These are phyloP conservation scores for Syncerus caffer DNA, from an alignment of 2,797 vertebrate species.

Conservation along the genomic window DNA sequence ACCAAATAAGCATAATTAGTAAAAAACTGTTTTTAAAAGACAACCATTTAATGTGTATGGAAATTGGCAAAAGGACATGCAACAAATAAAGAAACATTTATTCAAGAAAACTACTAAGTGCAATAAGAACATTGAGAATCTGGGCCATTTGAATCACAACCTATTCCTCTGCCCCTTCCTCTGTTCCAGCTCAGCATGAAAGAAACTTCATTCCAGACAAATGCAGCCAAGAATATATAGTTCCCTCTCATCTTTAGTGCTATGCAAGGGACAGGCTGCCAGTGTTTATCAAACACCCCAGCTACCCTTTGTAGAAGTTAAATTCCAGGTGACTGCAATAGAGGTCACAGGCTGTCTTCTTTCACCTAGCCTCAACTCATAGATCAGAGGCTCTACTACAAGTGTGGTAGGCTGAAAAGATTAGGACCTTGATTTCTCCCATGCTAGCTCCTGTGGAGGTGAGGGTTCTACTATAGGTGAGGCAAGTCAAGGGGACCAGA, in stretches of 20 bases:
- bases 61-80: not conserved
- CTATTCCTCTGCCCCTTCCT: not conserved
- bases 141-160: not conserved
- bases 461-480: not conserved
- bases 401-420: not conserved
- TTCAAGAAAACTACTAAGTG: not conserved
- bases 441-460: not conserved
- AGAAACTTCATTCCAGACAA: not conserved
- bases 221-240: not conserved
- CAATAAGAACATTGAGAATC: not conserved
- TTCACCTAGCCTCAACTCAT: not conserved
- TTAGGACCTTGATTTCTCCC: not conserved
- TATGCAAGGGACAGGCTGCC: not conserved
- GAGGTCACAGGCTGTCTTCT: not conserved
- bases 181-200: not conserved
- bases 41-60: not conserved
- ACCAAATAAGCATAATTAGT: not conserved
- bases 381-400: not conserved
- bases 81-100: not conserved
- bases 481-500: not conserved
- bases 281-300: not conserved
- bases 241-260: not conserved
- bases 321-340: not conserved
- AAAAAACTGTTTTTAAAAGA: not conserved
- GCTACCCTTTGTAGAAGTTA: not conserved